Evolutionary conservation across 2,888 invertebrate species (phyloP).

Genomic region (Drosophila diplacantha): DNA sequence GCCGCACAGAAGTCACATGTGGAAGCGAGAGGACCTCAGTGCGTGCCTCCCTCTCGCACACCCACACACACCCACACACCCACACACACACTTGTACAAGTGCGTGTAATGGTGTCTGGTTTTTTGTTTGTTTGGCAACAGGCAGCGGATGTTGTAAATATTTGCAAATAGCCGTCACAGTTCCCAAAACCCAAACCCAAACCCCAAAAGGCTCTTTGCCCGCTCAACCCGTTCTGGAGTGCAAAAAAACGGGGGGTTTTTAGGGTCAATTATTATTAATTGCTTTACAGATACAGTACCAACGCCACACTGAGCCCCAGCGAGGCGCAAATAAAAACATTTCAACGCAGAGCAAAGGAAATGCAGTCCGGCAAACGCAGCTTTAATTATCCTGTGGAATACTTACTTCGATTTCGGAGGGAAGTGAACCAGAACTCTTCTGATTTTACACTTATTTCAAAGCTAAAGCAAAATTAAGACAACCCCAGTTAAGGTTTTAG

Average conservation of each 20-base stretch:
- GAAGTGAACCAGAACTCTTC: too few species aligned
- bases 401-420: not conserved
- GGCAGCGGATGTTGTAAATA: conserved; percentile 70
- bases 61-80: not conserved
- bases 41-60: not conserved
- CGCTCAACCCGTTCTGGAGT: conserved; percentile 12
- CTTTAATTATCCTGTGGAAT: conserved; percentile 6
- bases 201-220: conserved; percentile 26
- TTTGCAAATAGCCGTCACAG: conserved; percentile 65
- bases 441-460: too few species aligned
- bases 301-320: conserved; percentile 12
- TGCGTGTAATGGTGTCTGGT: conserved; percentile 33
- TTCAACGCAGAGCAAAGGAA: not conserved
- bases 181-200: conserved; percentile 29
- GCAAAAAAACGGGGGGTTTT: conserved; percentile 53
- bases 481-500: too few species aligned
- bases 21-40: conserved; percentile 9
- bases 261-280: conserved; percentile 75
- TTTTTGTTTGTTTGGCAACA: conserved; percentile 46
- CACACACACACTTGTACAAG: not conserved
- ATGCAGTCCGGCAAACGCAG: not conserved
- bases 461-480: not conserved
- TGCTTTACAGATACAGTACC: conserved; percentile 69
- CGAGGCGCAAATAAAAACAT: conserved; percentile 11
- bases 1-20: conserved; percentile 43